These are phyloP conservation scores for Mormyrops boulengeri DNA, from an alignment of 2,797 vertebrate species.

Conservation along the genomic window DNA sequence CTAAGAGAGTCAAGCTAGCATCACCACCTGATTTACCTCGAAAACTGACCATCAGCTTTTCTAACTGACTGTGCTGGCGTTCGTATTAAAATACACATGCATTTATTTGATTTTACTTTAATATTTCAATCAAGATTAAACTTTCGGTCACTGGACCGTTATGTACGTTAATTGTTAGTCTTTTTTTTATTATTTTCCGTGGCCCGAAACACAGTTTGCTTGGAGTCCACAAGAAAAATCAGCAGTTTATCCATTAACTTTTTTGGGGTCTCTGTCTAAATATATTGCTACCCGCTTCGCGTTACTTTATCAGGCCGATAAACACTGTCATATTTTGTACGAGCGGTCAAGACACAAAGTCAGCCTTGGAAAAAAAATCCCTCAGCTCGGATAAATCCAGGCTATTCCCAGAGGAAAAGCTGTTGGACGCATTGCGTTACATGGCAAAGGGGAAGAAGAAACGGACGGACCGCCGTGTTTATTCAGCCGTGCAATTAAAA, in stretches of 20 bases:
- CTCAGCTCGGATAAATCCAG: constrained; percentile 64
- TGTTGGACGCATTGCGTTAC: constrained; percentile 46
- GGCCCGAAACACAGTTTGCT: not conserved
- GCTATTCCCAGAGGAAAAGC: constrained; percentile 59
- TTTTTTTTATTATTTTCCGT: not conserved
- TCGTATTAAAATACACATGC: not conserved
- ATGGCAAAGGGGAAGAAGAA: constrained; percentile 50
- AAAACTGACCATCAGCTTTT: constrained; percentile 41
- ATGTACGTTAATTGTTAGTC: not conserved
- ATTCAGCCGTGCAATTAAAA: constrained; percentile 18
- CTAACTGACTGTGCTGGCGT: not conserved
- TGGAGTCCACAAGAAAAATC: not conserved
- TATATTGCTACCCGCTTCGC: not conserved
- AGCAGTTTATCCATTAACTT: not conserved
- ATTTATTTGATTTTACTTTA: not conserved
- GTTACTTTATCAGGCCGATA: constrained; percentile 59
- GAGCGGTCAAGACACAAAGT: constrained; percentile 64
- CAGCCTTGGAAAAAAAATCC: constrained; percentile 50
- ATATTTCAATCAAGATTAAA: not conserved
- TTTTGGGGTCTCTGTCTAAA: not conserved
- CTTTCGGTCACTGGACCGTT: not conserved
- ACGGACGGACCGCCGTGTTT: constrained; percentile 7
- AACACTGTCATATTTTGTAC: constrained; percentile 60
- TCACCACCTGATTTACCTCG: constrained; percentile 63
- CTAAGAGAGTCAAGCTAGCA: constrained; percentile 52